These are phyloP conservation scores for Margaritifera margaritifera DNA, from an alignment of 2,888 invertebrate species.

Conservation along the genomic window DNA sequence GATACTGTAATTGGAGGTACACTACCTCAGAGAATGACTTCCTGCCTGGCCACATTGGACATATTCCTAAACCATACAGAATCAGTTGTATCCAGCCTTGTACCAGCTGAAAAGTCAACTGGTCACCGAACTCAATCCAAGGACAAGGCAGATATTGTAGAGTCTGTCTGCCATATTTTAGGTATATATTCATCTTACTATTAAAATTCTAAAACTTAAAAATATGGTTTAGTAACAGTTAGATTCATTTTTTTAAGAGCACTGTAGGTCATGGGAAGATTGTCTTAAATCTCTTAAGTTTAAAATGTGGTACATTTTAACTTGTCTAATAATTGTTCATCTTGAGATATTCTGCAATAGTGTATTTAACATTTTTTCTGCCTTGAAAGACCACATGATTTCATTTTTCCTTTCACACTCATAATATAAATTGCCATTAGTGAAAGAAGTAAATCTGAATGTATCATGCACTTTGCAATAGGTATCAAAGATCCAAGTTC, in stretches of 20 bases:
- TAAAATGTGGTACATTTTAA: no score
- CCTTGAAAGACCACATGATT: no score
- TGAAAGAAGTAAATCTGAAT: not conserved
- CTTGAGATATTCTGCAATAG: no score
- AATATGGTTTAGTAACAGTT: no score
- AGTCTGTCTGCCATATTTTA: conserved; percentile 90
- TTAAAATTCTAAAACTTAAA: not conserved
- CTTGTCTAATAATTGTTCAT: no score
- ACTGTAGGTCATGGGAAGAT: no score
- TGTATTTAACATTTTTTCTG: no score
- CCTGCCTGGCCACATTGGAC: conserved; percentile 91
- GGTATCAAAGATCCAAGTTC: conserved; percentile 90
- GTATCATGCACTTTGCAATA: conserved; percentile 55
- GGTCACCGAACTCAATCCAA: conserved; percentile 74
- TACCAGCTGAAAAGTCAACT: conserved; percentile 87
- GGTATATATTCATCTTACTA: conserved; percentile 74
- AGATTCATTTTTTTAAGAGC: no score
- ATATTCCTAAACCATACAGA: conserved; percentile 88
- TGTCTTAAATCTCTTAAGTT: no score
- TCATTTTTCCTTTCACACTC: no score
- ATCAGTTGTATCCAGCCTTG: conserved; percentile 77
- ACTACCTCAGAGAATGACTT: conserved; percentile 94
- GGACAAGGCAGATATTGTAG: conserved; percentile 80
- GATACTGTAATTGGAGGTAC: conserved; percentile 96
- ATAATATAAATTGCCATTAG: no score